A percentile compares a stretch with the other conserved stretches of the same genome.
Conservation (phyloP, 2,113 vertebrate genomes). For the Galemys pyrenaicus region DNA sequence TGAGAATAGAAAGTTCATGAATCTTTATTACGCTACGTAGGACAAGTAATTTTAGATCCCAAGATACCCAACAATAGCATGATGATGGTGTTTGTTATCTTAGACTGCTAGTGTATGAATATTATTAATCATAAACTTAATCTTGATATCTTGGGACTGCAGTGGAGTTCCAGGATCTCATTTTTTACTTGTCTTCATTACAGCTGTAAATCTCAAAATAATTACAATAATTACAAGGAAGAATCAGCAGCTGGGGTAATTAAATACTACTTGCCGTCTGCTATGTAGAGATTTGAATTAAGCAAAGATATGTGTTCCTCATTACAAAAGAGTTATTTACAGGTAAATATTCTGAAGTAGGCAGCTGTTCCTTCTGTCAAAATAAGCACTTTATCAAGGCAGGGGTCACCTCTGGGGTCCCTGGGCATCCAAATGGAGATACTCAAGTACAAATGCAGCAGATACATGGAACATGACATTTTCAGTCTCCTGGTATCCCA, state of each 20-base stretch:
- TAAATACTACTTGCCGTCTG: conserved; percentile 52
- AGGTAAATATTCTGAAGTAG: neutral
- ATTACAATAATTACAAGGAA: conserved; percentile 46
- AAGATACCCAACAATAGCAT: neutral
- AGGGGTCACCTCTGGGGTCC: neutral
- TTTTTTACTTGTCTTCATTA: conserved; percentile 20
- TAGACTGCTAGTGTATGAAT: neutral
- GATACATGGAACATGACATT: neutral
- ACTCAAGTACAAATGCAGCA: neutral
- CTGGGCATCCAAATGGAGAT: neutral
- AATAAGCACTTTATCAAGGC: neutral
- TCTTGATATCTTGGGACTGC: neutral
- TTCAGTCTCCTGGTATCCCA: neutral
- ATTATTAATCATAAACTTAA: conserved; percentile 40
- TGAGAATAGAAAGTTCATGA: neutral
- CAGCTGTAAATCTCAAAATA: conserved; percentile 57
- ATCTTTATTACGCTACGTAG: neutral
- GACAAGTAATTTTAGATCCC: conserved; percentile 14
- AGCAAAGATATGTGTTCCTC: conserved; percentile 5
- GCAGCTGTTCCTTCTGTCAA: neutral
- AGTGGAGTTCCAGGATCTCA: conserved; percentile 40
- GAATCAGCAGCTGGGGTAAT: conserved; percentile 40
- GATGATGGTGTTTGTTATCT: conserved; percentile 10
- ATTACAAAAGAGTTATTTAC: neutral
- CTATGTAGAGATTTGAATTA: neutral